Evolutionary conservation across 2,113 vertebrate genomes (phyloP).

Genomic region (Hippolais icterina): DNA sequence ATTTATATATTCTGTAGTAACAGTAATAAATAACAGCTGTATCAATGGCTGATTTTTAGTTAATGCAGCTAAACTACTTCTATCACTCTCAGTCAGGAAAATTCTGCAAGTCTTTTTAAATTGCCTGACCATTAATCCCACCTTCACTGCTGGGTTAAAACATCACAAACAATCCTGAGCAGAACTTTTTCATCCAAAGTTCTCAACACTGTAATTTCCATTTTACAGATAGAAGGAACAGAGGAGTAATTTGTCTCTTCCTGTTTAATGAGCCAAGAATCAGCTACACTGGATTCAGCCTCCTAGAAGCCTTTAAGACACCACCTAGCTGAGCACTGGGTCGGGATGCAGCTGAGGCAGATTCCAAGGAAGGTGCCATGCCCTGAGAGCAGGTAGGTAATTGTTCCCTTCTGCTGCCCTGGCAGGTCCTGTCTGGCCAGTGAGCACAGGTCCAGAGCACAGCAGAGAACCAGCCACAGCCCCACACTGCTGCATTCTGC

Average conservation of each 20-base stretch:
- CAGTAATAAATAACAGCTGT: background rate
- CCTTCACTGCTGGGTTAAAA: background rate
- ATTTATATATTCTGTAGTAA: background rate
- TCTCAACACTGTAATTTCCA: background rate
- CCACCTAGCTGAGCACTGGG: background rate
- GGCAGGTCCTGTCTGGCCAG: background rate
- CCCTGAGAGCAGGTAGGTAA: background rate
- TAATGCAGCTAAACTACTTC: background rate
- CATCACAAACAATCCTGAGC: background rate
- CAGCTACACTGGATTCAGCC: background rate
- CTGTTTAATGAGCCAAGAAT: background rate
- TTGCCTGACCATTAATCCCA: background rate
- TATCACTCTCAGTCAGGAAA: background rate
- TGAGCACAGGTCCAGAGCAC: fast-evolving
- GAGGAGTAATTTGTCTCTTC: background rate
- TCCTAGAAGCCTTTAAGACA: background rate
- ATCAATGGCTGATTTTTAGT: background rate
- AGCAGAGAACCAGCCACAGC: background rate
- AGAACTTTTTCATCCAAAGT: background rate
- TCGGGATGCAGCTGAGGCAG: background rate
- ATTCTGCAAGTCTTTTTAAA: background rate
- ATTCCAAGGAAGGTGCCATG: background rate
- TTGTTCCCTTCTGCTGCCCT: background rate
- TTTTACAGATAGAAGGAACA: background rate
- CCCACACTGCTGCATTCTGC: no score